These are phyloP conservation scores for Magallana ariakensis DNA, from an alignment of 1,140 invertebrate genomes.

Conservation along the genomic window DNA sequence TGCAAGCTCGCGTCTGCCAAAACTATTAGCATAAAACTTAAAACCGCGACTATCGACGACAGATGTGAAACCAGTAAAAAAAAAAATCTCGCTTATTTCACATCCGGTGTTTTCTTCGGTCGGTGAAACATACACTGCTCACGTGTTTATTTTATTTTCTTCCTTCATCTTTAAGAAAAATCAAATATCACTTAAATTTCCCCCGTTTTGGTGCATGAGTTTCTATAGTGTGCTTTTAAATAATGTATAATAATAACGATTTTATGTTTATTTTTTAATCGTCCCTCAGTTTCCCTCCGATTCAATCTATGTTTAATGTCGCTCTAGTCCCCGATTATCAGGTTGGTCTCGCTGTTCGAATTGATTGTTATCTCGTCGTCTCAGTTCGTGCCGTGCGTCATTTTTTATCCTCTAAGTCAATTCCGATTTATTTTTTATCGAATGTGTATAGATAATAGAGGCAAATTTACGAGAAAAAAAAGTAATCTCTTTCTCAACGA, in stretches of 20 bases:
- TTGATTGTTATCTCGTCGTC: conserved; percentile 42
- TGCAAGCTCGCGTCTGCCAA: conserved; percentile 24
- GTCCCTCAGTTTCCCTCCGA: neutral
- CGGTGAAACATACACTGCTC: conserved; percentile 20
- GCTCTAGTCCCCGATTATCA: conserved; percentile 7
- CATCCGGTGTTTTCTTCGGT: conserved; percentile 32
- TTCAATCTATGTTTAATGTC: neutral
- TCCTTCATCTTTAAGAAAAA: conserved; percentile 13
- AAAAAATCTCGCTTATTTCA: conserved; percentile 27
- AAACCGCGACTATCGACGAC: conserved; percentile 18
- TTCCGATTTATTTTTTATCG: neutral
- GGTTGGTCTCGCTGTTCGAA: conserved; percentile 25
- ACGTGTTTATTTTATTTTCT: conserved; percentile 33
- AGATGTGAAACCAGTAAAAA: conserved; percentile 25
- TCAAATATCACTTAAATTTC: neutral
- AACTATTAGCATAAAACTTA: conserved; percentile 35
- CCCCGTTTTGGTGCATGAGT: neutral
- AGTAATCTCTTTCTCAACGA: neutral
- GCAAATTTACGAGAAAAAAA: conserved; percentile 34
- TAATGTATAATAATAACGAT: neutral
- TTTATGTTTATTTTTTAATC: conserved; percentile 2
- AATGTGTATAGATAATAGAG: conserved; percentile 16
- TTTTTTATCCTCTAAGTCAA: conserved; percentile 32
- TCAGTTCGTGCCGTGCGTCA: conserved; percentile 35
- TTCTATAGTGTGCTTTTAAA: neutral